These are phyloP conservation scores for Tympanoctomys barrerae DNA, from an alignment of 2,797 vertebrate genomes.

Conservation along the genomic window DNA sequence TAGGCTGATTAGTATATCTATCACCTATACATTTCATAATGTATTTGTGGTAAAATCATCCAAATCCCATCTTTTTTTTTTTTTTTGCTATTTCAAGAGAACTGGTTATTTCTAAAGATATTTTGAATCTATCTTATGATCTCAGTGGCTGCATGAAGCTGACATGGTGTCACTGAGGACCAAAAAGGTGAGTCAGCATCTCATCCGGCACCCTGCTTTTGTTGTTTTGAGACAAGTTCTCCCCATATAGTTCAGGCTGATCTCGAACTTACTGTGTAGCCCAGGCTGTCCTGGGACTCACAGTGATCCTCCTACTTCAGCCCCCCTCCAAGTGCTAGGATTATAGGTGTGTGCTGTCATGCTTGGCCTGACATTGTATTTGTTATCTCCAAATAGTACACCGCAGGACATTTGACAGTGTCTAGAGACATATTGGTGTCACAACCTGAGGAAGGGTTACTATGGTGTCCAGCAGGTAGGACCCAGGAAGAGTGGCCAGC, in stretches of 20 bases:
- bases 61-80: not conserved
- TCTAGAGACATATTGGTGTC: not conserved
- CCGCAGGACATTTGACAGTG: not conserved
- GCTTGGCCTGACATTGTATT: slow-evolving; percentile 6
- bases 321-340: not conserved
- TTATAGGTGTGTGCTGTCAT: not conserved
- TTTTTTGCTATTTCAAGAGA: not conserved
- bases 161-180: not conserved
- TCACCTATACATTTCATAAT: not conserved
- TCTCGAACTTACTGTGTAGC: not conserved
- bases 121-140: not conserved
- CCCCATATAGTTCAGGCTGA: not conserved
- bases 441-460: not conserved
- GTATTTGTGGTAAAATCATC: not conserved
- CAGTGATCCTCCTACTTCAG: not conserved
- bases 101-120: slow-evolving; percentile 36
- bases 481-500: not conserved
- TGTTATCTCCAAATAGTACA: not conserved
- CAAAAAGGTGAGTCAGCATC: not conserved
- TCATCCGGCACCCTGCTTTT: slow-evolving; percentile 1
- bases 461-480: not conserved
- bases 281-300: not conserved
- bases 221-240: not conserved
- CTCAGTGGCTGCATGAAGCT: not conserved
- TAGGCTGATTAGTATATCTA: not conserved